These are phyloP conservation scores for Peromyscus aztecus DNA, from an alignment of 2,797 vertebrate genomes.

Conservation along the genomic window DNA sequence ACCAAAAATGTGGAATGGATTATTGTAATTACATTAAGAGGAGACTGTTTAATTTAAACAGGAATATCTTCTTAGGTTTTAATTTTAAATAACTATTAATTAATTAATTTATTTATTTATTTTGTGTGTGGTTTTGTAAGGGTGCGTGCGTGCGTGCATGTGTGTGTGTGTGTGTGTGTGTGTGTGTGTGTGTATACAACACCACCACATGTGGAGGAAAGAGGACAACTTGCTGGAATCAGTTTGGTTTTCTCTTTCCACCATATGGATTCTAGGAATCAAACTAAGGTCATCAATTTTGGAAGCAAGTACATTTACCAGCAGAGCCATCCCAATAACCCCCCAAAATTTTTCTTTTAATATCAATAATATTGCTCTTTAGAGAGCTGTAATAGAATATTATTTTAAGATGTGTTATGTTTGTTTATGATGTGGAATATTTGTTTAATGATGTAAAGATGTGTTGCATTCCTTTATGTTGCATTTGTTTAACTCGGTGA, in stretches of 20 bases:
- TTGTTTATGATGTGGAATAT: too few relatives aligned
- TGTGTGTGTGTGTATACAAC: not conserved
- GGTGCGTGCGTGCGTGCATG: not conserved
- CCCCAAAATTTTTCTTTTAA: not conserved
- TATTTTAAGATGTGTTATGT: too few relatives aligned
- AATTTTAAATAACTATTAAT: conserved; percentile 9
- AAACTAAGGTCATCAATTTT: not conserved
- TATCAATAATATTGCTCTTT: not conserved
- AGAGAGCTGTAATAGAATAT: not conserved
- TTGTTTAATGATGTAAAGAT: too few relatives aligned
- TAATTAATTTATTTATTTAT: too few relatives aligned
- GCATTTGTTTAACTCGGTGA: too few relatives aligned
- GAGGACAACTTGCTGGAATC: not conserved
- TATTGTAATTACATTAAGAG: not conserved
- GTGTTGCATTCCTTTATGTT: too few relatives aligned
- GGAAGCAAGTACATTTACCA: not conserved
- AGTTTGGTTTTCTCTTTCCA: not conserved
- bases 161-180: not conserved
- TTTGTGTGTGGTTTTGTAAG: not conserved
- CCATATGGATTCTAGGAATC: not conserved
- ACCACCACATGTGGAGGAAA: not conserved
- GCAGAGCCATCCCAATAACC: not conserved
- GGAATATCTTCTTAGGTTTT: conserved; percentile 19
- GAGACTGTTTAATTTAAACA: conserved; percentile 10
- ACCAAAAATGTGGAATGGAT: not conserved